Evolutionary conservation across 2,113 vertebrate genomes (phyloP).

Genomic region (Hydrolagus affinis): DNA sequence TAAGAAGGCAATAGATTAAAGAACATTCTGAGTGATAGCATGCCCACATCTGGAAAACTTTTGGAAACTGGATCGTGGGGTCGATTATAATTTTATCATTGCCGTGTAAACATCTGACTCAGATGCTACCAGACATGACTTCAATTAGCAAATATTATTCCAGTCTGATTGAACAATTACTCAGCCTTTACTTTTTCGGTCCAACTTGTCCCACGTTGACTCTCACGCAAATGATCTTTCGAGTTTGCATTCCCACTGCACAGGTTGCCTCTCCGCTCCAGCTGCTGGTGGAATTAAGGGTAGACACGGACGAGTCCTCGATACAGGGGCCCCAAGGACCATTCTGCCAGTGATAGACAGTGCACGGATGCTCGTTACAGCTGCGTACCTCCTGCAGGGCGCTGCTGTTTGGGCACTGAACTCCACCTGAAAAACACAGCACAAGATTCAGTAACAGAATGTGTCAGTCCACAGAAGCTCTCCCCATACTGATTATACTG

Average conservation of each 20-base stretch:
- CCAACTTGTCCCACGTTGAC: slow-evolving; percentile 96
- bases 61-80: not conserved
- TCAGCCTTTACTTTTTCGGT: slow-evolving; percentile 81
- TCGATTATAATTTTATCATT: not conserved
- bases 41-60: not conserved
- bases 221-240: slow-evolving; percentile 92
- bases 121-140: not conserved
- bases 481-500: not conserved
- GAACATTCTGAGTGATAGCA: not conserved
- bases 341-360: slow-evolving; percentile 93
- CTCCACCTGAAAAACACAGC: slow-evolving; percentile 59
- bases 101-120: not conserved
- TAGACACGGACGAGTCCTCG: slow-evolving; percentile 71
- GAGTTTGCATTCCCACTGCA: slow-evolving; percentile 82
- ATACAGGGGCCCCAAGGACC: slow-evolving; percentile 82
- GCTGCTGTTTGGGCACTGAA: slow-evolving; percentile 78
- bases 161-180: slow-evolving; percentile 2
- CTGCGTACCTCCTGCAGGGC: slow-evolving; percentile 76
- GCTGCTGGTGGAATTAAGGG: slow-evolving; percentile 63
- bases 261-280: slow-evolving; percentile 63
- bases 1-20: not conserved
- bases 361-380: slow-evolving; percentile 91
- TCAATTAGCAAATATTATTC: slow-evolving; percentile 8
- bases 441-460: not conserved
- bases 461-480: not conserved